Conservation (phyloP, 2,888 invertebrate species). For the Phytoseiulus persimilis region DNA sequence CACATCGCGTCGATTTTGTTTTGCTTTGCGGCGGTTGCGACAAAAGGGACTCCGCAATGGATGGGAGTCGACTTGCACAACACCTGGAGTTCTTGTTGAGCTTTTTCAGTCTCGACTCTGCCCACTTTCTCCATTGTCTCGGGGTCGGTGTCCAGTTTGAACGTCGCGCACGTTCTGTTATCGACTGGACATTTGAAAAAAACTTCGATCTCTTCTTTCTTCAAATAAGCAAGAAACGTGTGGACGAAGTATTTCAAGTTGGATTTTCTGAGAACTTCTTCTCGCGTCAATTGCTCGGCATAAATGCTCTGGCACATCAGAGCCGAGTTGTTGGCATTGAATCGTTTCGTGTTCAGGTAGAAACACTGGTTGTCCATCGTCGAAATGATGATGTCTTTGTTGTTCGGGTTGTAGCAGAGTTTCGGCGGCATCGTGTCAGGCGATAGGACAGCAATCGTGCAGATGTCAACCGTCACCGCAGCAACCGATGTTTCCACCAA, state of each 20-base stretch:
- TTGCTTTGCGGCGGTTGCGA: slow-evolving; percentile 17
- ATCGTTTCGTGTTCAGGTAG: slow-evolving; percentile 32
- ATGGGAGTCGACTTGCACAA: slow-evolving; percentile 26
- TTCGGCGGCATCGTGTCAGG: slow-evolving; percentile 34
- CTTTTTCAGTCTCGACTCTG: slow-evolving; percentile 12
- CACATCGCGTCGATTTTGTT: background rate
- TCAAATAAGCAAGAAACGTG: slow-evolving; percentile 19
- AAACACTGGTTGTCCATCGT: slow-evolving; percentile 33
- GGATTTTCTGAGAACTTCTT: background rate
- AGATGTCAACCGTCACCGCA: slow-evolving; percentile 24
- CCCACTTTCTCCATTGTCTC: slow-evolving; percentile 31
- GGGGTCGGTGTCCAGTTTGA: slow-evolving; percentile 28
- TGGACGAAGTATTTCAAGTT: slow-evolving; percentile 31
- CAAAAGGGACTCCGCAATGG: slow-evolving; percentile 27
- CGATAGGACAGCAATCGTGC: slow-evolving; percentile 24
- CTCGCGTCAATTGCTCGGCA: slow-evolving; percentile 9
- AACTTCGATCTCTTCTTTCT: slow-evolving; percentile 29
- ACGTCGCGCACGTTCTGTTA: slow-evolving; percentile 23
- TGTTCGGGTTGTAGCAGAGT: slow-evolving; percentile 36
- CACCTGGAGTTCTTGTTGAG: slow-evolving; percentile 9
- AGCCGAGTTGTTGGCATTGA: slow-evolving; percentile 32
- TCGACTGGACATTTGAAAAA: slow-evolving; percentile 33
- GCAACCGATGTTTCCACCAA: slow-evolving; percentile 28
- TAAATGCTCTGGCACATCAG: slow-evolving; percentile 28
- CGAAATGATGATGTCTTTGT: slow-evolving; percentile 30